Percentiles rank a stretch among this genome's conserved stretches.
Evolutionary conservation across 2,797 vertebrate species (phyloP).

Genomic region (Parambassis ranga): DNA sequence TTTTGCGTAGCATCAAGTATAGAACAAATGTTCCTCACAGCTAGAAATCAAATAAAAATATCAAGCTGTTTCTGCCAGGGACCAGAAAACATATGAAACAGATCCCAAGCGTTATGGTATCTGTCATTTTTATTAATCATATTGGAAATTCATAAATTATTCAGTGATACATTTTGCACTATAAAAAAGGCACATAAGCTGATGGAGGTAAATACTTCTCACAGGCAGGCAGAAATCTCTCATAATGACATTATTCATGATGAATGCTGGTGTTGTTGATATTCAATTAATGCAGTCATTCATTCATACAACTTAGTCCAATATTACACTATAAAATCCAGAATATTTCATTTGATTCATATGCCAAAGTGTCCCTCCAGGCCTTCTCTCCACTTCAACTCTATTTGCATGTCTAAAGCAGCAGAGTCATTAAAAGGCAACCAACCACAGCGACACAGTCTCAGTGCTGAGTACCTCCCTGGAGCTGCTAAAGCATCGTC

Average conservation of each 20-base stretch:
- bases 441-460: slow-evolving; percentile 63
- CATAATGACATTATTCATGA: background rate
- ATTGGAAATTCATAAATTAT: background rate
- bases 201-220: background rate
- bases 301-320: slow-evolving; percentile 16
- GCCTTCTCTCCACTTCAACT: slow-evolving; percentile 60
- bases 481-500: slow-evolving; percentile 60
- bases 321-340: slow-evolving; percentile 41
- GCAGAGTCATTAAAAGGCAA: slow-evolving; percentile 73
- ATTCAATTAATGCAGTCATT: slow-evolving; percentile 18
- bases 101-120: no score
- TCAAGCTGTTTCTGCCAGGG: background rate
- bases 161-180: background rate
- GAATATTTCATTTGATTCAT: slow-evolving; percentile 49
- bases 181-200: background rate
- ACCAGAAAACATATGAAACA: no score
- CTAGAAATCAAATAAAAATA: background rate
- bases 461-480: slow-evolving; percentile 58
- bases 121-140: background rate
- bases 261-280: slow-evolving; percentile 2
- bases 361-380: slow-evolving; percentile 58
- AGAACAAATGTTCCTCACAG: no score
- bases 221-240: background rate
- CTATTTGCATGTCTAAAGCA: slow-evolving; percentile 73
- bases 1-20: no score